Base-by-base conservation (phyloP, 2,888 invertebrate species). In the Disparrhopalites patrizii region DNA sequence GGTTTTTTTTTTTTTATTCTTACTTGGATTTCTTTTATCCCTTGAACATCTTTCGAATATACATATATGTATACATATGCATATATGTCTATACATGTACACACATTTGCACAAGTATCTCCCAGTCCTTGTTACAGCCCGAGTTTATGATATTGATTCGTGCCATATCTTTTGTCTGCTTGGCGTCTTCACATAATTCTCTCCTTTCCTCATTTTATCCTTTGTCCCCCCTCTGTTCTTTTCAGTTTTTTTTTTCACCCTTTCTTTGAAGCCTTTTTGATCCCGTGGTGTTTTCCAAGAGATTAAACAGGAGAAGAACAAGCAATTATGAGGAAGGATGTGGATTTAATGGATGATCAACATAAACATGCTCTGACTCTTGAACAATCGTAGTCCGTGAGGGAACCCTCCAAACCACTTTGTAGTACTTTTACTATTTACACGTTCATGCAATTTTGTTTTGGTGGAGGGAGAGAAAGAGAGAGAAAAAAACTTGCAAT, bases 261-360 rank as follows among this genome's bases (percentile, higher is more conserved):
- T 33, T 15, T 33, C 36, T 10, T 15, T 33, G 8, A 33, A 7
- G 7, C 36, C 7, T 10, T 7, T 15, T 33, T 15, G 7, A 7
- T 33, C 8, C 15, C 8, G 7, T 33, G 36, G 36, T 7, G 36
- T 33, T 33, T 7, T 33, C 15, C 8, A 10, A 33, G 15, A 33
- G 36, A 33, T 10, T 15, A 15, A 18, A 40, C 40, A 40, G 40
- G 40, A 15, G 18, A 15, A 15, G 8, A 36, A 15, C 7, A 15
- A 36, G 40, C 18, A 18, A 15, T 40, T 18, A 40, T 40, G 40
- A 40, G 18, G 40, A 15, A 40, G 40, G n/a, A 40, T 40, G 40
- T 40, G 40, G 40, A 18, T 40, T 40, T 40, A 40, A 40, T 40
- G 40, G 40, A 40, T 40, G 40, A 40, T 40, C 40, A 40, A 40